Percentiles rank a stretch among this genome's conserved stretches.
Evolutionary conservation across 2,888 invertebrate species (phyloP).

Genomic region (Heliconius ismenius): DNA sequence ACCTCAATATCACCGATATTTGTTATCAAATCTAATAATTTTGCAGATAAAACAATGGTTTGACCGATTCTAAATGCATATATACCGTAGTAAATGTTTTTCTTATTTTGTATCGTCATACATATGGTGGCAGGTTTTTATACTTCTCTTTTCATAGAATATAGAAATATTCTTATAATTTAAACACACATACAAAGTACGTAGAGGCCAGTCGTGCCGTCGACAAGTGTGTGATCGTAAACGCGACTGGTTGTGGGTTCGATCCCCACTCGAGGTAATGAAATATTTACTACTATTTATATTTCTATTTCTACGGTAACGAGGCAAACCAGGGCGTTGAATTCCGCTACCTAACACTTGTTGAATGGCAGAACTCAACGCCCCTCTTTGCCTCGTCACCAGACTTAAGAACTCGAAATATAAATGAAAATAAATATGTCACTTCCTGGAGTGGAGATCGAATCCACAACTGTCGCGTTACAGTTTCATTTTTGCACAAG

Average conservation of each 20-base stretch:
- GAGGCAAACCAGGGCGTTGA: neutral
- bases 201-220: no score
- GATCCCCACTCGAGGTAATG: neutral
- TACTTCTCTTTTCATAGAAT: no score
- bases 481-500: no score
- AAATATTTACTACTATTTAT: neutral
- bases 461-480: no score
- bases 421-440: no score
- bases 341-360: neutral
- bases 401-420: no score
- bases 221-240: neutral
- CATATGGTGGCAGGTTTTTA: neutral
- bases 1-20: slow-evolving; percentile 49
- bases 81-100: neutral
- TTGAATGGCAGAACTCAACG: no score
- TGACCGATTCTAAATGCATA: slow-evolving; percentile 27
- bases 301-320: neutral
- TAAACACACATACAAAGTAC: no score
- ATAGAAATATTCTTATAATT: no score
- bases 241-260: neutral
- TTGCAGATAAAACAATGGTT: slow-evolving; percentile 38
- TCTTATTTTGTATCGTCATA: neutral
- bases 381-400: no score
- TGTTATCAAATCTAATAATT: slow-evolving; percentile 47
- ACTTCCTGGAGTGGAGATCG: no score